Evolutionary conservation across 1,140 invertebrate genomes (phyloP), one percentile per base, ranked within the genome.

Genomic region (Druon quercuslanigerum): DNA sequence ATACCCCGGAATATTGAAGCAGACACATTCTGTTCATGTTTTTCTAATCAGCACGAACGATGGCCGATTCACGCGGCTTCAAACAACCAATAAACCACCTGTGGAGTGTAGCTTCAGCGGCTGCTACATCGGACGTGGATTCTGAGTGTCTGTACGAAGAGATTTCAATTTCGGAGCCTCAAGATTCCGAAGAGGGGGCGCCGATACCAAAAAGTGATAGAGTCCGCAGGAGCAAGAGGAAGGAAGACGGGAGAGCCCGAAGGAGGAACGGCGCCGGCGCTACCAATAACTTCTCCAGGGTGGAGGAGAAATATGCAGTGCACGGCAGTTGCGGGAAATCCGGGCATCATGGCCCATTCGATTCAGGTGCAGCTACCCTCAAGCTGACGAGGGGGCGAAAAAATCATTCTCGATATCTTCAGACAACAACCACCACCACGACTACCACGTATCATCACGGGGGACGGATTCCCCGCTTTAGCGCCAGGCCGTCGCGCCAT

Each of bases 81-180:
- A 89, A 90, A 83, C 89, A 90, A 83, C 89, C 90, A 90, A 91
- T 92, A 92, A 91, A 89, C 74, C 87, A 91, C 82, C 84, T 90
- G 85, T 91, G 89, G 90, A 89, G 86, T 81, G 82, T 80, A 73
- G 60, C 60, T 14, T 66, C 60, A 66, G 86, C 83, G 46, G 80
- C 82, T 80, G 86, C 82, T 72, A 86, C 87, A 76, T 88, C 87
- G 79, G 90, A 91, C 83, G 88, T 86, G 70, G 90, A 91, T 82
- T 91, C 90, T 66, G 91, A 91, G 88, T 91, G 89, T 77, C 86
- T 91, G 70, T 92, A 92, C 89, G 90, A 91, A 80, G 91, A 92
- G 73, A 90, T 90, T 74, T 88, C 88, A 51, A 89, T 87, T 19
- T 87, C 90, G 56, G 86, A 86, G 80, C 85, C 86, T 74, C 87